Evolutionary conservation across 2,797 vertebrate species (phyloP).

Genomic region (Microctenopoma lineatum): DNA sequence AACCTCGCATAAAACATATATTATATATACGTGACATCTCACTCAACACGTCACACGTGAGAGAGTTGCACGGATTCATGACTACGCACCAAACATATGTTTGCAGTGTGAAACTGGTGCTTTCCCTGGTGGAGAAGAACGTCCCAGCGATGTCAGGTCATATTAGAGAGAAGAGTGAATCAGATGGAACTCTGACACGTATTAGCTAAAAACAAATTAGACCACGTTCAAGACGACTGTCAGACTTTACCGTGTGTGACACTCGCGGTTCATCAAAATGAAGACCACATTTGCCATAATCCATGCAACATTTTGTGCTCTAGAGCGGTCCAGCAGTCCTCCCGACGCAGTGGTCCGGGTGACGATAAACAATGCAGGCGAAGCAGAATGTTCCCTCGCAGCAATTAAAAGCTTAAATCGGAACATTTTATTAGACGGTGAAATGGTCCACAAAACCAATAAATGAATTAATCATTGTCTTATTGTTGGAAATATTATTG

Average conservation of each 20-base stretch:
- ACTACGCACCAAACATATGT: constrained; percentile 28
- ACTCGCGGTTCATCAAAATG: constrained; percentile 18
- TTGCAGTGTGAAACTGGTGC: background rate
- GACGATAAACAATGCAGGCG: background rate
- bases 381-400: background rate
- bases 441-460: too few relatives aligned
- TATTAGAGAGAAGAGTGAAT: background rate
- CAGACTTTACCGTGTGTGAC: constrained; percentile 1
- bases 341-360: background rate
- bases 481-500: too few relatives aligned
- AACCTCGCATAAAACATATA: too few relatives aligned
- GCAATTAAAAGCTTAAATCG: background rate
- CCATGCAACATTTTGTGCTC: too few relatives aligned
- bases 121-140: background rate
- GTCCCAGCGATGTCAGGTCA: constrained; percentile 8
- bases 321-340: background rate
- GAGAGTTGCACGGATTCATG: background rate
- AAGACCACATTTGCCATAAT: constrained; percentile 25
- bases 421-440: too few relatives aligned
- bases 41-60: too few relatives aligned
- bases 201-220: constrained; percentile 7
- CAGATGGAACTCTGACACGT: constrained; percentile 2
- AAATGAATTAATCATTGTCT: too few relatives aligned
- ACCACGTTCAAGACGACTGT: background rate
- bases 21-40: too few relatives aligned